Conservation (phyloP, 2,888 invertebrate species). For the Caenorhabditis sp. region DNA sequence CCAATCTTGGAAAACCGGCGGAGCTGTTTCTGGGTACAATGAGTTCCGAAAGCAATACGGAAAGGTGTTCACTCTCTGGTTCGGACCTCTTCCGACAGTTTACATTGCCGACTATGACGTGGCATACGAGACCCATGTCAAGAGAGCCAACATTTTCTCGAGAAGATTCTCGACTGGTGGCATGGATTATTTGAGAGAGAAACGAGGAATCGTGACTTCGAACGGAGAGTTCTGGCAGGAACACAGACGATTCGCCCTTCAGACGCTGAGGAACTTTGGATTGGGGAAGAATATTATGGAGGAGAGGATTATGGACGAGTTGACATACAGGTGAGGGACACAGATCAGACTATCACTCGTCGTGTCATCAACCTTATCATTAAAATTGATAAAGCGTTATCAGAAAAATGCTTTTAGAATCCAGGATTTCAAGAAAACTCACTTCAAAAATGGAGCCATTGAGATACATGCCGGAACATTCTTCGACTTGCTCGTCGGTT, state of each 20-base stretch:
- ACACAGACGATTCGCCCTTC: constrained; percentile 55
- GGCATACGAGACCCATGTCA: constrained; percentile 62
- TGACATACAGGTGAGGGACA: constrained; percentile 11
- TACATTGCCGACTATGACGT: constrained; percentile 62
- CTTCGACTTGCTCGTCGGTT: constrained; percentile 38
- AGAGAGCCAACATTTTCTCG: constrained; percentile 36
- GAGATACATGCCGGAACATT: constrained; percentile 4
- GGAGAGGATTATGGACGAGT: constrained; percentile 58
- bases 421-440: constrained; percentile 26
- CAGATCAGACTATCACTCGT: no score
- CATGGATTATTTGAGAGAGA: constrained; percentile 32
- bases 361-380: no score
- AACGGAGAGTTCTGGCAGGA: constrained; percentile 62
- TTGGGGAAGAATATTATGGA: constrained; percentile 61
- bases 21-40: constrained; percentile 27
- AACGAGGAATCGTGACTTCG: constrained; percentile 44
- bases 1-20: constrained; percentile 22
- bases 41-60: constrained; percentile 56
- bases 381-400: no score
- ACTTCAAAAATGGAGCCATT: constrained; percentile 26
- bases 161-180: constrained; percentile 22
- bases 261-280: constrained; percentile 53
- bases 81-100: constrained; percentile 64
- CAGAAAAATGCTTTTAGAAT: constrained; percentile 26
- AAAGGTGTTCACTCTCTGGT: constrained; percentile 68